Evolutionary conservation across 2,113 vertebrate species (phyloP), one percentile per base, ranked within the genome.

Genomic region (Nannospalax galili): DNA sequence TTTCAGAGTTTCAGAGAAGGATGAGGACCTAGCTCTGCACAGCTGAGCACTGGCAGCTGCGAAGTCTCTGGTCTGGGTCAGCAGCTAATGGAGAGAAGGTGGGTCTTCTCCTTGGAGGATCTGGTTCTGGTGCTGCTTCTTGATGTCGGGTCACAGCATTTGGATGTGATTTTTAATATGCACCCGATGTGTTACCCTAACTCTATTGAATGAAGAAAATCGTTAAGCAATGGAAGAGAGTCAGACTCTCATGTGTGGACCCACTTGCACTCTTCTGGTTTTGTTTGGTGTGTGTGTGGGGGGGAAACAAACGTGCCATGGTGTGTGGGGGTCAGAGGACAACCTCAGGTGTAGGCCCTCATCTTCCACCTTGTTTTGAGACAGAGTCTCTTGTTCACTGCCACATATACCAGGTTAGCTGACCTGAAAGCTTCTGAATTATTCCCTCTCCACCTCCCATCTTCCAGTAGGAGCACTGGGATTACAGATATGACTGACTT

Each of bases 141-240:
- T 35, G 26, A 24, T 58, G 56, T 80, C 56, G 8, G 15, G 5
- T 37, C 58, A 65, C 37, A 70, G 75, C 48, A 52, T 62, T 78
- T 30, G 35, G 72, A 37, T 67, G 60, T 22, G 37, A 73, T 78
- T 90, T 97, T 77, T 75, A 90, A 93, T 5, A 84, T 12, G 72
- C n/a, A 5, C 11, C 58, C 42, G 26, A 58, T 56, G 45, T 64
- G 64, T 48, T 42, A 73, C 42, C 77, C 24, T n/a, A 52, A 20
- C 67, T 48, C 64, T 70, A 26, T 67, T 69, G 40, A 52, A 32
- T 60, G 60, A 81, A 81, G 78, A 88, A 69, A 93, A 56, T 72
- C 56, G 72, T 1, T 58, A 28, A n/a, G 19, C 65, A 32, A 35
- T 64, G 64, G 42, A 35, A 28, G 85, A 84, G 81, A 82, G 87